Base-by-base conservation (phyloP, 2,888 invertebrate species). In the Ophion ventricosus region DNA sequence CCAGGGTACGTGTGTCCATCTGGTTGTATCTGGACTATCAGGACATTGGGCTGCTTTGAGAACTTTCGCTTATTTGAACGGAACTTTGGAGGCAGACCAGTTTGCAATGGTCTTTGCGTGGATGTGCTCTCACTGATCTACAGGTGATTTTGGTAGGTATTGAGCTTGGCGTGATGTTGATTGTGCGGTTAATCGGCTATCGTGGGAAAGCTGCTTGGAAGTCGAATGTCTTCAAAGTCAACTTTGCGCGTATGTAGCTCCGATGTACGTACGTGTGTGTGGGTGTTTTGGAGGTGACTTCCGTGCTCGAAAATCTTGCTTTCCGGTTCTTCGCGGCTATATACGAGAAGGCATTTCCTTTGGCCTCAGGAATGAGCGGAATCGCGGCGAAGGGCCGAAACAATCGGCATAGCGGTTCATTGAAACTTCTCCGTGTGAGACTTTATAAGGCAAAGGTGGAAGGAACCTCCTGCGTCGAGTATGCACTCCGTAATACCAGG, bases 321-420 rank as follows among this genome's bases (percentile, higher is more conserved):
- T 54, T 70, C 63, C 35, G 70, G 43, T 20, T 63, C 49, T 78
- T 57, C 54, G 35, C 49, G 29, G 11, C 20, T 49, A n/a, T 64
- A 61, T 14, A 23, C 78, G 17, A 72, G 40, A 25, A 35, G 20
- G 49, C 29, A n/a, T 35, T 61, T 54, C 11, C 63, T 35, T 63
- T 20, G 43, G n/a, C 23, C 59, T 69, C 69, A 25, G 26, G 35
- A 79, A 72, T 64, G 54, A 72, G 63, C 17, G 49, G 56, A 64
- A 61, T 61, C 0, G 77, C 49, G 49, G 61, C 43, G 17, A 78
- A 61, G 61, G 63, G 54, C 40, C 23, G 40, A 70, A 79, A 79
- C 56, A 14, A 54, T 29, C 35, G 77, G 69, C 69, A 77, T 49
- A 29, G 20, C 69, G 61, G 59, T 69, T 77, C 29, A 77, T 69